Evolutionary conservation across 2,113 vertebrate genomes (phyloP), one percentile per base, ranked within the genome.

Genomic region (Cettia cetti): DNA sequence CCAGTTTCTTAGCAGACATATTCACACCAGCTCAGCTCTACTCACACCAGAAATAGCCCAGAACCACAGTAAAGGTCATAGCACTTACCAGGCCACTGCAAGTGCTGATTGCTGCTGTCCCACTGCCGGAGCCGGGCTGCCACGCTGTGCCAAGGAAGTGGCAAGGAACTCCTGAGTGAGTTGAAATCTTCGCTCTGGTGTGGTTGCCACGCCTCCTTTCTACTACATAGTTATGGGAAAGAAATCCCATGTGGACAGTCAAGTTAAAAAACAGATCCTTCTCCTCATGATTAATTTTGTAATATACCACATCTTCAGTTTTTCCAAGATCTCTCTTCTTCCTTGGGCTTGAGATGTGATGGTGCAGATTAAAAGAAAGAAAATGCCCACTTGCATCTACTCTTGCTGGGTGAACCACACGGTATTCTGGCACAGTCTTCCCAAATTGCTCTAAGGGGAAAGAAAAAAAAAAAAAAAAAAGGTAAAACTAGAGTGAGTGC

Each of bases 31-130:
- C 27, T 74, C 30, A 72, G 16, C 52, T 94, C 13, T 40, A 52
- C 49, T 11, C 28, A 81, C 22, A 79, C 2, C 31, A 86, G 40
- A 54, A 77, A 30, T 3, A 81, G 26, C 24, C 45, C 61, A 77
- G 40, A 90, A 59, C 2, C n/a, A 18, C 26, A 57, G 23, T 5
- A 54, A 81, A 87, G 27, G 30, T 69, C 54, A 60, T 30, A 33
- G 7, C 53, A 97, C 99, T 99, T 98, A 99, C 99, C 98, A 99
- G 96, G 68, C 99, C 99, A 44, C 86, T 96, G 89, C 99, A 99
- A 39, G 98, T 97, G 96, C 99, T 99, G 95, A 99, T 97, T 0
- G 98, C 98, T 57, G 99, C 99, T 2, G 95, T 98, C 39, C 99
- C 99, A 0, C 63, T 83, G 26, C 94, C 60, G 0, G 39, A 52